Evolutionary conservation across 2,113 vertebrate species (phyloP), one percentile per base, ranked within the genome.

Genomic region (Channa maculata): DNA sequence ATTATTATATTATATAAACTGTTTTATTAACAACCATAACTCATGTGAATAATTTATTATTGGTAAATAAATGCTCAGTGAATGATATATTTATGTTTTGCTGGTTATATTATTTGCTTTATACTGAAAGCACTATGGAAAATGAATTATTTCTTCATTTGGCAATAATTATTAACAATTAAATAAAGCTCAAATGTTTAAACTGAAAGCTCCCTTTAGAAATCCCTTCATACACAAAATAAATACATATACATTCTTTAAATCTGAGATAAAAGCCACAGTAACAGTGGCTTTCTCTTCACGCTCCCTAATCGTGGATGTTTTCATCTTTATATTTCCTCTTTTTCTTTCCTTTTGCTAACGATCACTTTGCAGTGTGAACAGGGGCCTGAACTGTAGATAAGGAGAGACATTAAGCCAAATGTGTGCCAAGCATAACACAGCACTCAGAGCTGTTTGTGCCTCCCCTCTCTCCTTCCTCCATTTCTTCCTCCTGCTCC

Each of bases 341-440:
- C n/a, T 8, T 8, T n/a, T 33, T 58, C 15, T 13, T 55, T 37
- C 24, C 3, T 33, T 43, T 12, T 46, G 50, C 59, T 76, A 69
- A 75, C 43, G 37, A 77, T 82, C 70, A 81, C 71, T 81, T 71
- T 87, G 72, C 65, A 70, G 80, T 64, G 52, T 50, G 57, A 85
- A 76, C 57, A 41, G 75, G 84, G 69, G 55, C 65, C 65, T 50
- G 44, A 48, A 71, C 68, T 67, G 71, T 62, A 84, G 83, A 84
- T 80, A 66, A 75, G 55, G 61, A 82, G 80, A 89, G 69, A 79
- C 58, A 61, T 64, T 60, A 37, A 65, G 68, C 45, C 61, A 61
- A 79, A 68, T 41, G 54, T 37, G 72, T 82, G 87, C 91, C 84
- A 92, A 91, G 46, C 53, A 91, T 83, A 93, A 92, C 77, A 92